phyloP scores from a whole-genome alignment of 2,797 vertebrate species.

The Macropus fuliginosus region DNA sequence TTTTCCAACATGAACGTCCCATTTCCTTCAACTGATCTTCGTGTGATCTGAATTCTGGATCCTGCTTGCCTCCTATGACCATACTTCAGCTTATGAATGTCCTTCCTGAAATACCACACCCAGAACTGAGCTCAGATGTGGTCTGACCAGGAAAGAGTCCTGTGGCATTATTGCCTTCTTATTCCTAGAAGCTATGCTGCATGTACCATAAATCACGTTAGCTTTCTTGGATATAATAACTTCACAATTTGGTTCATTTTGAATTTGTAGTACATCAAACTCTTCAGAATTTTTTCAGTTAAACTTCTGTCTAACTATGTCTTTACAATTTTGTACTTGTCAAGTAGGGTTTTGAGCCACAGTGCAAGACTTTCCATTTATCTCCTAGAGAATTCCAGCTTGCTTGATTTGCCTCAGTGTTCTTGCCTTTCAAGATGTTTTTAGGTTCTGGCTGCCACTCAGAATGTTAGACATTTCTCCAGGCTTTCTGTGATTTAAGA shows the following conservation, averaged over 20 bases:
- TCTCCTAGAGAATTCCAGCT: not conserved
- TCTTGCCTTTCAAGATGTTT: not conserved
- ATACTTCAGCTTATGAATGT: not conserved
- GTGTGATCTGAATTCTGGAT: not conserved
- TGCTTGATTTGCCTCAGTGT: not conserved
- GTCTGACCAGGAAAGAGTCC: not conserved
- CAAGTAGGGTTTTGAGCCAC: not conserved
- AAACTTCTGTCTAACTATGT: not conserved
- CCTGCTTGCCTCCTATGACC: not conserved
- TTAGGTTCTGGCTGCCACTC: not conserved
- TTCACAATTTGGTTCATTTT: not conserved
- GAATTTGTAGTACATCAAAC: not conserved
- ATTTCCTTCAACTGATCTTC: not conserved
- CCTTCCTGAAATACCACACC: not conserved
- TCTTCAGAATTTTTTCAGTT: not conserved
- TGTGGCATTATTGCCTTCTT: not conserved
- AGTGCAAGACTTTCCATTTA: not conserved
- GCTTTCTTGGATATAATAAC: not conserved
- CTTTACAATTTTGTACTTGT: not conserved
- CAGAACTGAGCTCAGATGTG: not conserved
- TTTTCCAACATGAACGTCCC: not conserved
- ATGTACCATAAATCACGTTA: not conserved
- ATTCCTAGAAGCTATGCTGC: not conserved
- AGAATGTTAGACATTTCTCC: not conserved
- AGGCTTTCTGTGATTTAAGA: not conserved